A percentile compares a stretch with the other conserved stretches of the same genome.
These are phyloP conservation scores for Setipinna tenuifilis DNA, from an alignment of 2,797 vertebrate genomes.

Conservation along the genomic window DNA sequence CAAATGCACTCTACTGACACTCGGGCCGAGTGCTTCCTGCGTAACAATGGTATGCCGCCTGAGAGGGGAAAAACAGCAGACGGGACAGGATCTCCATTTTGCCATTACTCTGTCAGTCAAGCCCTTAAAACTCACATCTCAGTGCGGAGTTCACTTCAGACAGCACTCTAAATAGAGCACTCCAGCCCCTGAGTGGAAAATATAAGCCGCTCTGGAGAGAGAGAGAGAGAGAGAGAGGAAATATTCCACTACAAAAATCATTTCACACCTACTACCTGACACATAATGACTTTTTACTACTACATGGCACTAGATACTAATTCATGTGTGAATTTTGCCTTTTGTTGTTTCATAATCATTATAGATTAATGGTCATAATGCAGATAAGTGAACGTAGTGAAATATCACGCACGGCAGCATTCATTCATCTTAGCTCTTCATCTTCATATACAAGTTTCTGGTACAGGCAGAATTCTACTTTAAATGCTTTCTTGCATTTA, in stretches of 20 bases:
- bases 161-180: no score
- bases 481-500: no score
- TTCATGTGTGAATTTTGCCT: background rate
- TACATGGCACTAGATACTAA: background rate
- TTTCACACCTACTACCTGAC: no score
- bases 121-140: background rate
- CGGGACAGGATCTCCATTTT: constrained; percentile 45
- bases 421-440: background rate
- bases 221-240: no score
- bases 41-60: constrained; percentile 1
- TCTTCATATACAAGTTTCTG: no score
- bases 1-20: constrained; percentile 39
- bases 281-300: background rate
- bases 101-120: constrained; percentile 32
- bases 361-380: background rate
- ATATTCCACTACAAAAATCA: no score
- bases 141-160: background rate
- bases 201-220: no score
- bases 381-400: background rate
- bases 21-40: constrained; percentile 57
- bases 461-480: no score
- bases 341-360: background rate
- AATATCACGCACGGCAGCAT: background rate
- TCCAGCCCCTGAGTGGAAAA: no score
- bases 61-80: background rate